These are phyloP conservation scores for Diceros bicornis DNA, from an alignment of 2,797 vertebrate species.

Conservation along the genomic window DNA sequence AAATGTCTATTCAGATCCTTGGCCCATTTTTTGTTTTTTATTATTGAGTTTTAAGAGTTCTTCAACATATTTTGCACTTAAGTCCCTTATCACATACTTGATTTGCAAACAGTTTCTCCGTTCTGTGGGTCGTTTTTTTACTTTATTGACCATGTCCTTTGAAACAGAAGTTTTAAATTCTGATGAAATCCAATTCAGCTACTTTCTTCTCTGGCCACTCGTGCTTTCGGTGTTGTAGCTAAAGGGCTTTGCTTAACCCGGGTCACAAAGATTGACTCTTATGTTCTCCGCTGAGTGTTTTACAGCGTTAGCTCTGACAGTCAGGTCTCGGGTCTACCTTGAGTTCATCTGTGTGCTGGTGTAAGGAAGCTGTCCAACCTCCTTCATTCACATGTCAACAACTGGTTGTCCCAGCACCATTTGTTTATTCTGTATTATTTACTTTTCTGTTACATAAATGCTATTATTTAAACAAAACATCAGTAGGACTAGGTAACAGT, in stretches of 20 bases:
- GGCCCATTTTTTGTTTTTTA: background rate
- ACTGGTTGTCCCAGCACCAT: background rate
- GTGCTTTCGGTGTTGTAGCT: background rate
- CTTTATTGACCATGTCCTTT: background rate
- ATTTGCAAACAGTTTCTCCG: background rate
- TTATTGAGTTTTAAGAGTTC: background rate
- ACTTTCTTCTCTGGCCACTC: background rate
- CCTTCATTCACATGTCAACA: background rate
- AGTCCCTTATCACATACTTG: background rate
- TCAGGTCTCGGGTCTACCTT: background rate
- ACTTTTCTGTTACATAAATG: background rate
- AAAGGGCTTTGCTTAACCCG: background rate
- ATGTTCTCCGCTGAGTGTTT: background rate
- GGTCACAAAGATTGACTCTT: background rate
- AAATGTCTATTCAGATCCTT: background rate
- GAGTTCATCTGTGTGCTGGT: background rate
- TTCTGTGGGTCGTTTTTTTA: background rate
- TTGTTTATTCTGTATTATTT: background rate
- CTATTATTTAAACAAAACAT: background rate
- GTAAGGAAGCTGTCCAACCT: background rate
- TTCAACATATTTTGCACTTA: background rate
- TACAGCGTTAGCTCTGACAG: accelerated
- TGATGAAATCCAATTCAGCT: background rate
- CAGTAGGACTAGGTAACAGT: background rate
- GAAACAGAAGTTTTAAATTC: background rate